Percentiles rank a stretch among this genome's conserved stretches.
Evolutionary conservation across 2,113 vertebrate genomes (phyloP).

Genomic region (Apeltes quadracus): DNA sequence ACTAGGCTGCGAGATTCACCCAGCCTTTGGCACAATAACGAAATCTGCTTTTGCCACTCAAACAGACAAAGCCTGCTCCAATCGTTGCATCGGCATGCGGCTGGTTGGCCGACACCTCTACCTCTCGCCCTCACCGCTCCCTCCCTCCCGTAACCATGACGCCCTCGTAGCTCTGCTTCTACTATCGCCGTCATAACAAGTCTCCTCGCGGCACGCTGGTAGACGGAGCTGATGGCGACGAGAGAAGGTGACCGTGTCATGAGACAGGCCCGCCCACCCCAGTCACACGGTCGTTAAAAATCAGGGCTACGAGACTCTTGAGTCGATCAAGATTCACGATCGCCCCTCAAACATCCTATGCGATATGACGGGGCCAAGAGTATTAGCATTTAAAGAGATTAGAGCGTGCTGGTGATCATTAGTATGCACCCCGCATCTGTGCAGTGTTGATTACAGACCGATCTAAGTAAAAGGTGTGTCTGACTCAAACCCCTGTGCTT

Average conservation of each 20-base stretch:
- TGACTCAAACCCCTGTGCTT: constrained; percentile 4
- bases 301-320: constrained; percentile 53
- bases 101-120: constrained; percentile 7
- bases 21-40: background rate
- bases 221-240: constrained; percentile 1
- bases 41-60: constrained; percentile 6
- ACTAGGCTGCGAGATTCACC: background rate
- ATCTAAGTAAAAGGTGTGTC: background rate
- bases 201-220: constrained; percentile 1
- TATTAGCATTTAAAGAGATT: background rate
- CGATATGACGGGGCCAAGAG: background rate
- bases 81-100: constrained; percentile 18
- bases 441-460: constrained; percentile 5
- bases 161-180: constrained; percentile 32
- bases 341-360: constrained; percentile 13
- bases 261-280: constrained; percentile 37
- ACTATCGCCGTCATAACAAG: constrained; percentile 28
- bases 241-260: constrained; percentile 30
- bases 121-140: background rate
- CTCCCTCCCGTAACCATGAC: constrained; percentile 31
- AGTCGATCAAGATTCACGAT: constrained; percentile 57
- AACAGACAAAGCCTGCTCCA: constrained; percentile 1
- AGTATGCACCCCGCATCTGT: background rate
- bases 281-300: constrained; percentile 62
- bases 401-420: background rate